These are phyloP conservation scores for Bothrops jararaca DNA, from an alignment of 2,113 vertebrate species.

Conservation along the genomic window DNA sequence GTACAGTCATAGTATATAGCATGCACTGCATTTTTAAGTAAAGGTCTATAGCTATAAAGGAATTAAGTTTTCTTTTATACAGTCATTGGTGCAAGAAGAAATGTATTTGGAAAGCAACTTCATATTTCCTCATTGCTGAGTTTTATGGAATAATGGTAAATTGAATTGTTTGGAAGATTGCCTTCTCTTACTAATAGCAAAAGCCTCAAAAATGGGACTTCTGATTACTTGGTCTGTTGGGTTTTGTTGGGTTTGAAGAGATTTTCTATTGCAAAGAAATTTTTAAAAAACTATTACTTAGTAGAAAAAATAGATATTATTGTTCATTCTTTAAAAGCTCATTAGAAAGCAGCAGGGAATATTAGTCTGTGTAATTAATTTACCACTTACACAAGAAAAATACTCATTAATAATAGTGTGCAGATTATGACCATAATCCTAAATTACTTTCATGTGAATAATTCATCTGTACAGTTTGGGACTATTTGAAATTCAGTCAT, in stretches of 20 bases:
- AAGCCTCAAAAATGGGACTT: conserved; percentile 40
- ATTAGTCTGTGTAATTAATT: conserved; percentile 35
- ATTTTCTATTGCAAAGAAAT: conserved; percentile 31
- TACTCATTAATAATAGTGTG: conserved; percentile 36
- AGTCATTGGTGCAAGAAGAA: background rate
- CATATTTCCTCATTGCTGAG: conserved; percentile 17
- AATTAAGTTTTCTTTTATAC: background rate
- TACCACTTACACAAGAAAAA: conserved; percentile 23
- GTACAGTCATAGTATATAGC: background rate
- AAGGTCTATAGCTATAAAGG: background rate
- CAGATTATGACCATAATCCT: conserved; percentile 19
- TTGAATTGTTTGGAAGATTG: conserved; percentile 30
- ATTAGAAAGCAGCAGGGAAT: conserved; percentile 28
- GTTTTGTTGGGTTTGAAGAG: conserved; percentile 16
- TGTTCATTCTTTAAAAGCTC: conserved; percentile 41
- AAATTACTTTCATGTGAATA: conserved; percentile 28
- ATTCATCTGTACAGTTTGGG: conserved; percentile 9
- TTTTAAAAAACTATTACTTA: conserved; percentile 16
- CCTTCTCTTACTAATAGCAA: conserved; percentile 15
- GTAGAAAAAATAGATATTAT: conserved; percentile 21
- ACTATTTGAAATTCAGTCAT: conserved; percentile 3
- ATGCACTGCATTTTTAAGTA: background rate
- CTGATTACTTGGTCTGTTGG: conserved; percentile 39
- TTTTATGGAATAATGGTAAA: conserved; percentile 14
- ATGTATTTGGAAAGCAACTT: conserved; percentile 26